These are phyloP conservation scores for Poecile atricapillus DNA, from an alignment of 2,113 vertebrate species.

Conservation along the genomic window DNA sequence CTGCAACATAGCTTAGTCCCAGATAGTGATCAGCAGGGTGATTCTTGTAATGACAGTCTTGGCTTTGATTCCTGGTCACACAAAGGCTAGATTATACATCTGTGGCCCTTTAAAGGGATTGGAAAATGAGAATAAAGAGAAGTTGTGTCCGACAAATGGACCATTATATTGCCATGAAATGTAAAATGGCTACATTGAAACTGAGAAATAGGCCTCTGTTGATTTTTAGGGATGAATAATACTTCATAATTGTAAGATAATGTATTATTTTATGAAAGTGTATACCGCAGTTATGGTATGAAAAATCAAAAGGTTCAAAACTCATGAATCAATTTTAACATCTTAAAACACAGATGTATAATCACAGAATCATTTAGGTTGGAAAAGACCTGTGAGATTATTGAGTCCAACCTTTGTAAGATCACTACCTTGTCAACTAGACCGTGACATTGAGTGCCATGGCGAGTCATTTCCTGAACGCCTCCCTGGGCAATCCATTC, in stretches of 20 bases:
- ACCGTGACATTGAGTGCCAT: not conserved
- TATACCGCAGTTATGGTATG: not conserved
- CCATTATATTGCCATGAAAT: not conserved
- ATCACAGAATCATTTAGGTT: not conserved
- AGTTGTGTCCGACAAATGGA: not conserved
- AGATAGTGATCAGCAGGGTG: not conserved
- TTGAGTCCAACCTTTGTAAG: not conserved
- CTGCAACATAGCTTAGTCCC: not conserved
- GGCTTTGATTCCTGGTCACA: not conserved
- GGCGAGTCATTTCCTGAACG: not conserved
- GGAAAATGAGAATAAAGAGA: slow-evolving; percentile 9
- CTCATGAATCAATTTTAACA: not conserved
- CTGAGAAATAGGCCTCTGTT: not conserved
- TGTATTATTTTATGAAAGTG: not conserved
- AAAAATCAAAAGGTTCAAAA: not conserved
- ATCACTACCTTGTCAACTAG: too few species aligned
- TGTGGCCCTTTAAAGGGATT: not conserved
- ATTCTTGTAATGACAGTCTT: not conserved
- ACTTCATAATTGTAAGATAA: not conserved
- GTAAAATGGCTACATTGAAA: not conserved
- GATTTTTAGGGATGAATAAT: not conserved
- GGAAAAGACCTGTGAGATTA: not conserved
- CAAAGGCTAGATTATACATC: not conserved
- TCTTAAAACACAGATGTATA: not conserved
- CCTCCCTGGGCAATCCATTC: not conserved